Evolutionary conservation across 2,888 invertebrate species (phyloP).

Genomic region (Rotaria macrura): DNA sequence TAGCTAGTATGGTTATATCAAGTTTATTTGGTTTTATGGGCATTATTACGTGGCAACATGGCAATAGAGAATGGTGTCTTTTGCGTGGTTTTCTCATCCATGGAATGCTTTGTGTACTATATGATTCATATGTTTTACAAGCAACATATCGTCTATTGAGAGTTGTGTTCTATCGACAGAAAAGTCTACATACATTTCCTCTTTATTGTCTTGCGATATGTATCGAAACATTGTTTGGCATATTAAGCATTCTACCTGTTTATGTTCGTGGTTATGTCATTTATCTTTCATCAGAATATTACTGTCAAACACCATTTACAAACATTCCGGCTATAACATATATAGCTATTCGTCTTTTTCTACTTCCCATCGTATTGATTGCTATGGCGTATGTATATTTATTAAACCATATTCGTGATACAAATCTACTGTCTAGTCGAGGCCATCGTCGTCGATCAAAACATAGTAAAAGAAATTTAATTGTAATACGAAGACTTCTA

Average conservation of each 20-base stretch:
- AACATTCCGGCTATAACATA: background rate
- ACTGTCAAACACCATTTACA: constrained; percentile 18
- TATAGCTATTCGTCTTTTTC: background rate
- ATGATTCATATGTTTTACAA: background rate
- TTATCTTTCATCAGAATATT: background rate
- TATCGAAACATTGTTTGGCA: background rate
- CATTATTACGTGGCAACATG: background rate
- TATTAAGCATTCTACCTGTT: background rate
- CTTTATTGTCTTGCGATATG: background rate
- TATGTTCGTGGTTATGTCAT: background rate
- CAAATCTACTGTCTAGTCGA: background rate
- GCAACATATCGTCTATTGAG: background rate
- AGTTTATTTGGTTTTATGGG: background rate
- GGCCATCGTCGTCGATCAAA: background rate
- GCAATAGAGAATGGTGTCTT: background rate
- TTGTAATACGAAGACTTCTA: background rate
- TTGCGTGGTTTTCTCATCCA: constrained; percentile 3
- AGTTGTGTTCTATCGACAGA: background rate
- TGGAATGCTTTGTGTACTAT: background rate
- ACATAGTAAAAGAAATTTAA: background rate
- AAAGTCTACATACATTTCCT: background rate
- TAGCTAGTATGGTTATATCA: background rate
- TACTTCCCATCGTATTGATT: too few relatives aligned
- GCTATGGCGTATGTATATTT: too few relatives aligned
- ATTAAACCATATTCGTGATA: background rate